These are phyloP conservation scores for Macrosiphum euphorbiae DNA, from an alignment of 2,888 invertebrate species.

Conservation along the genomic window DNA sequence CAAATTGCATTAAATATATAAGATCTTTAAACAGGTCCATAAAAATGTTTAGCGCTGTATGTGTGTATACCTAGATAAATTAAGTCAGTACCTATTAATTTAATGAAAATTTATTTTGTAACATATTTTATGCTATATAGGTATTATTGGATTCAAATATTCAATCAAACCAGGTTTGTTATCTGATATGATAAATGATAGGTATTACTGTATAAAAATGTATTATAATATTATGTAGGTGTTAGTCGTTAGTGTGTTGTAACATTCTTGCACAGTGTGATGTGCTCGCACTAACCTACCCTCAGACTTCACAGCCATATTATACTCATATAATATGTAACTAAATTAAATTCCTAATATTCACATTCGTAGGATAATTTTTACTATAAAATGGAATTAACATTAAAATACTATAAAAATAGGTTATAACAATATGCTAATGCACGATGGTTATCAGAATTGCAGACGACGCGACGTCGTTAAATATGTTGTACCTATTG, in stretches of 20 bases:
- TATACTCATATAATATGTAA: neutral
- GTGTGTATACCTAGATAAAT: neutral
- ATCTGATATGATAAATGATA: neutral
- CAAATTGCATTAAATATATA: neutral
- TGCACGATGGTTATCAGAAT: neutral
- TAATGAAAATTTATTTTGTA: neutral
- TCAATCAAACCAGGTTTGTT: neutral
- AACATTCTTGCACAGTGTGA: neutral
- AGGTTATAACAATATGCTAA: neutral
- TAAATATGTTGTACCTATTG: neutral
- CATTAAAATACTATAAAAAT: constrained; percentile 34
- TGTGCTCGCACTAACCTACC: neutral
- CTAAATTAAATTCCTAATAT: neutral
- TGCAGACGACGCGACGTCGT: neutral
- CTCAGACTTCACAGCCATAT: neutral
- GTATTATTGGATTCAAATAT: neutral
- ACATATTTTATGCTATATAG: neutral
- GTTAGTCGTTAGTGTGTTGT: no score
- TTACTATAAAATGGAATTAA: neutral
- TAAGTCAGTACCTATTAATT: neutral
- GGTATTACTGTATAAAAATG: neutral
- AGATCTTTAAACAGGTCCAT: neutral
- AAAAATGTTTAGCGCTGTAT: neutral
- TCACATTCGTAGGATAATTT: neutral
- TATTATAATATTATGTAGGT: neutral